A percentile compares a stretch with the other conserved stretches of the same genome.
phyloP scores from a whole-genome alignment of 2,888 invertebrate genomes.

The Dexiosoma caninum region DNA sequence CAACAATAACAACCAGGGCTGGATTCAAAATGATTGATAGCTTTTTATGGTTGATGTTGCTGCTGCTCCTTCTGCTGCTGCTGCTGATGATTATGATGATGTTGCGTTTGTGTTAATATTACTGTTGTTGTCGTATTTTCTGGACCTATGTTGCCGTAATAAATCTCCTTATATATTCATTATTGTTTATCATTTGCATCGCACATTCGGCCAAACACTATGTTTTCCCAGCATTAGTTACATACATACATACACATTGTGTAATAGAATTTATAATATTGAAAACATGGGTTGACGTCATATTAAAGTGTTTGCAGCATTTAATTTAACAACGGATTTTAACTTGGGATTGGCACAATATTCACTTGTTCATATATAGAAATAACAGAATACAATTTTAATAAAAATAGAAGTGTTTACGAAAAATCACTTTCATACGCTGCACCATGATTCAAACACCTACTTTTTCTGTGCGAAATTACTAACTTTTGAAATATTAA shows the following conservation, averaged over 20 bases:
- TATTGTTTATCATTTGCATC: conserved; percentile 63
- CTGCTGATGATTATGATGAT: conserved; percentile 34
- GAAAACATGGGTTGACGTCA: conserved; percentile 47
- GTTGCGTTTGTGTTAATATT: conserved; percentile 39
- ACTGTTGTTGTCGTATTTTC: conserved; percentile 47
- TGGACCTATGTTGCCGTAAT: conserved; percentile 65
- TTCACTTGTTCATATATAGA: too few species aligned
- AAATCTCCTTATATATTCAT: conserved; percentile 66
- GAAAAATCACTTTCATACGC: too few species aligned
- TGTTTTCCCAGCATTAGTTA: not conserved
- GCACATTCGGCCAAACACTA: conserved; percentile 21
- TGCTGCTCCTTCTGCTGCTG: not conserved
- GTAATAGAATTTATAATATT: conserved; percentile 43
- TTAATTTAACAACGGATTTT: conserved; percentile 8
- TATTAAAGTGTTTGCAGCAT: conserved; percentile 48
- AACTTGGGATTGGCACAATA: not conserved
- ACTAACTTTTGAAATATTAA: too few species aligned
- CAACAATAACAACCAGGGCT: conserved; percentile 13
- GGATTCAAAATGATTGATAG: conserved; percentile 59
- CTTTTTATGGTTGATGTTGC: conserved; percentile 48
- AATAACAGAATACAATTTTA: too few species aligned
- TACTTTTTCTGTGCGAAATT: too few species aligned
- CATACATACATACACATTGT: not conserved
- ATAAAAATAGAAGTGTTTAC: too few species aligned
- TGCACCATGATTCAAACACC: too few species aligned